Conservation (phyloP, 1,140 invertebrate species). For the Drosophila murphyi region DNA sequence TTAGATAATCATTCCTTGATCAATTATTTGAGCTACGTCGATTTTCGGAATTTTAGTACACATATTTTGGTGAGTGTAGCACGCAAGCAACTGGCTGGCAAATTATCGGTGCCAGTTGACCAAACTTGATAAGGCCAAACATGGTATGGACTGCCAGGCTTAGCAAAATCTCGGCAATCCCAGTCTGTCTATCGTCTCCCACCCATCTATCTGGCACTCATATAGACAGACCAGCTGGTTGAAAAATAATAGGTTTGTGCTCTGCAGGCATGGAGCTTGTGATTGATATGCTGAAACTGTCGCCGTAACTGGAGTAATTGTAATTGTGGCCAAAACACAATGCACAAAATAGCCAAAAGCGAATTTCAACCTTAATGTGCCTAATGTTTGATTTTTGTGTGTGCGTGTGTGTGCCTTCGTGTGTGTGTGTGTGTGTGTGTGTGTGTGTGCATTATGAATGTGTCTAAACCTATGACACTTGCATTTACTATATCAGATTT, state of each 20-base stretch:
- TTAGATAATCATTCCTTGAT: too few species aligned
- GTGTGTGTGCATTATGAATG: not conserved
- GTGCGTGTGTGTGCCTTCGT: slow-evolving; percentile 5
- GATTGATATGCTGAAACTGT: slow-evolving; percentile 77
- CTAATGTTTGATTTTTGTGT: slow-evolving; percentile 63
- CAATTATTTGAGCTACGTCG: too few species aligned
- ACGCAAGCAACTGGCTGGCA: slow-evolving; percentile 24
- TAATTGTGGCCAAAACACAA: slow-evolving; percentile 20
- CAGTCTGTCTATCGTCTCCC: not conserved
- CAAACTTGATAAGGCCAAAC: slow-evolving; percentile 48
- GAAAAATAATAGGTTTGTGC: slow-evolving; percentile 71
- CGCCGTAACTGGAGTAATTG: slow-evolving; percentile 27
- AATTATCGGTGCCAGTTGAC: slow-evolving; percentile 52
- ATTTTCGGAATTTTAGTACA: too few species aligned
- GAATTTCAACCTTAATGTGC: slow-evolving; percentile 60
- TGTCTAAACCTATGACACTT: slow-evolving; percentile 25
- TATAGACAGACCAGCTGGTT: slow-evolving; percentile 1
- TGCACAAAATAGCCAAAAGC: slow-evolving; percentile 13
- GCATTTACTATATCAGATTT: slow-evolving; percentile 19
- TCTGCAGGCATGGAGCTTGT: slow-evolving; percentile 57
- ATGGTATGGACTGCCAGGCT: slow-evolving; percentile 33
- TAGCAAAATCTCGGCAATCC: slow-evolving; percentile 18
- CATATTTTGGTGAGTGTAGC: not conserved
- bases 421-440: not conserved
- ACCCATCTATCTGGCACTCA: not conserved